Conservation (phyloP, 2,888 invertebrate species). For the Mycalesis mineus region DNA sequence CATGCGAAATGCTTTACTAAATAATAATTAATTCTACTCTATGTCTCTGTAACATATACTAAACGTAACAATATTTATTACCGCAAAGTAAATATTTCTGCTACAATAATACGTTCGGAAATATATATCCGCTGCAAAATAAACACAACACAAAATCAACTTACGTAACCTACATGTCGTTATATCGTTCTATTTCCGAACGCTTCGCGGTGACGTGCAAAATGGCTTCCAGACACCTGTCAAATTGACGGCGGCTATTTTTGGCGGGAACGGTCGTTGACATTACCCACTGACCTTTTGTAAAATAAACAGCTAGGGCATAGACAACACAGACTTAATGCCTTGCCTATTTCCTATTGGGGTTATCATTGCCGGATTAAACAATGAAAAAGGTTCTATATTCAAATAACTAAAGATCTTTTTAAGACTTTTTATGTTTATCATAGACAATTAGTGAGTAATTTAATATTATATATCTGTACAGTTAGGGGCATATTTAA, state of each 20-base stretch:
- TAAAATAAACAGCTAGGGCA: not conserved
- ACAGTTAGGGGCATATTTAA: no score
- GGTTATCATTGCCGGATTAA: no score
- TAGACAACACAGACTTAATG: not conserved
- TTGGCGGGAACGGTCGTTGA: slow-evolving; percentile 53
- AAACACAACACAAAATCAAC: not conserved
- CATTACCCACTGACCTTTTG: slow-evolving; percentile 38
- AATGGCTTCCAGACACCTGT: slow-evolving; percentile 22
- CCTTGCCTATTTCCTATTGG: no score
- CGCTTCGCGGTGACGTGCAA: not conserved
- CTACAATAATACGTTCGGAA: not conserved
- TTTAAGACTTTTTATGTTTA: no score
- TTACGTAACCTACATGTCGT: not conserved
- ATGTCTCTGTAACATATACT: not conserved
- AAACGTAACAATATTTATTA: not conserved
- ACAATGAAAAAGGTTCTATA: no score
- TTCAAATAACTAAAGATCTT: no score
- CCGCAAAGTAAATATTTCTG: not conserved
- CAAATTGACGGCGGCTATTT: slow-evolving; percentile 40
- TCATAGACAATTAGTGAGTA: no score
- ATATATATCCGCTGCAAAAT: not conserved
- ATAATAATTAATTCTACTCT: no score
- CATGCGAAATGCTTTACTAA: no score
- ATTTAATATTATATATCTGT: no score
- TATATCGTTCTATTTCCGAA: not conserved